Conservation (phyloP, 2,797 vertebrate species). For the Epinephelus coioides region DNA sequence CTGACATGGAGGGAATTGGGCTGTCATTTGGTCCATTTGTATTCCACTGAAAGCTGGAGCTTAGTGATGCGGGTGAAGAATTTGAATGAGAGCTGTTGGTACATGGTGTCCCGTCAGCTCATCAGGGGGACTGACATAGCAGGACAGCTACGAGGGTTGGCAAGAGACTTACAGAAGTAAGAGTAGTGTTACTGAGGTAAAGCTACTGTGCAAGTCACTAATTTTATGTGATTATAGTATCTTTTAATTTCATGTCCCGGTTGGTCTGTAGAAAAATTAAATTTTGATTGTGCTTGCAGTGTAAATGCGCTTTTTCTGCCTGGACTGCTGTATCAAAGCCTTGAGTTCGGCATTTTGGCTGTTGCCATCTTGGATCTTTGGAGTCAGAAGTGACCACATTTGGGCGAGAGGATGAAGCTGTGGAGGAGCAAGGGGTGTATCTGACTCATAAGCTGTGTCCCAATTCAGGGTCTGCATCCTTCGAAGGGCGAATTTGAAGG, state of each 20-base stretch:
- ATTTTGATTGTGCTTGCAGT: no score
- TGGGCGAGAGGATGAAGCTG: no score
- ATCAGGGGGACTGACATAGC: background rate
- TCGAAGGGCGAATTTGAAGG: no score
- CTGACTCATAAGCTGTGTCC: no score
- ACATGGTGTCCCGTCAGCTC: conserved; percentile 34
- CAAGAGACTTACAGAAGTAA: background rate
- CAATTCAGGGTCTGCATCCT: no score
- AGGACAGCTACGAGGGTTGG: background rate
- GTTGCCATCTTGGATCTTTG: no score
- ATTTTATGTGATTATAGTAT: background rate
- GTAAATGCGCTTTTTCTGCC: background rate
- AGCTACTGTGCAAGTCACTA: background rate
- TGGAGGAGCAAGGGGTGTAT: no score
- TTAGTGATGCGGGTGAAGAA: conserved; percentile 40
- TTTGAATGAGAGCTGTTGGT: conserved; percentile 61
- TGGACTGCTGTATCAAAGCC: no score
- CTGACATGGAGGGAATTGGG: conserved; percentile 51
- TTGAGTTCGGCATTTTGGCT: no score
- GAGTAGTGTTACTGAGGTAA: background rate
- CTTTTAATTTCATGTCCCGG: background rate
- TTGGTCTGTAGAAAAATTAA: background rate
- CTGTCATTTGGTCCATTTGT: conserved; percentile 66
- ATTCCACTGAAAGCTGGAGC: conserved; percentile 54
- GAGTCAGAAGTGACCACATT: no score